A percentile compares a stretch with the other conserved stretches of the same genome.
These are phyloP conservation scores for Diabrotica undecimpunctata DNA, from an alignment of 1,140 invertebrate species.

Conservation along the genomic window DNA sequence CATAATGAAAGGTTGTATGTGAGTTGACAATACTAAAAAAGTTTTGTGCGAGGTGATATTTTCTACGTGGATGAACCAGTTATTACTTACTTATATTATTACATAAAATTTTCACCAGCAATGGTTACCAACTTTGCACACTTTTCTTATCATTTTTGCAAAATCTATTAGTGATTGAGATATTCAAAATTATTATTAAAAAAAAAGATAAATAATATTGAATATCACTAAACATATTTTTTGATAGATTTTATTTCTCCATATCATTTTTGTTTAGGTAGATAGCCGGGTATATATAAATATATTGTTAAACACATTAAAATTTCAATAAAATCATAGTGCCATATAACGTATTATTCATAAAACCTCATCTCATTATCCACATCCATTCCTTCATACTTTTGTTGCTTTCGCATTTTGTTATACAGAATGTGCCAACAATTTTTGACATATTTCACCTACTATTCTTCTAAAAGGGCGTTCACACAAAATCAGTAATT, in stretches of 20 bases:
- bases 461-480: no score
- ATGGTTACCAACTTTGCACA: constrained; percentile 11
- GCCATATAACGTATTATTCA: constrained; percentile 49
- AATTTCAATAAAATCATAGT: constrained; percentile 50
- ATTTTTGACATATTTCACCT: neutral
- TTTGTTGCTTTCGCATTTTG: constrained; percentile 4
- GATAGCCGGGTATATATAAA: constrained; percentile 17
- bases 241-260: constrained; percentile 28
- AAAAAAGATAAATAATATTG: no score
- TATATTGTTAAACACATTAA: constrained; percentile 40
- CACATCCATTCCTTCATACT: constrained; percentile 25
- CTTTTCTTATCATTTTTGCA: constrained; percentile 6
- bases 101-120: constrained; percentile 6
- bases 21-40: no score
- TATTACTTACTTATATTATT: neutral
- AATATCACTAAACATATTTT: no score
- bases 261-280: constrained; percentile 23
- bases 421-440: neutral
- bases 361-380: constrained; percentile 31
- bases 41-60: no score
- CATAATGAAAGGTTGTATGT: no score
- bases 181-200: no score
- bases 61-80: no score
- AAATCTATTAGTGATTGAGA: constrained; percentile 21
- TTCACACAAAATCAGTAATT: no score